These are phyloP conservation scores for Catostomus latipinnis DNA, from an alignment of 2,797 vertebrate species.

Conservation along the genomic window DNA sequence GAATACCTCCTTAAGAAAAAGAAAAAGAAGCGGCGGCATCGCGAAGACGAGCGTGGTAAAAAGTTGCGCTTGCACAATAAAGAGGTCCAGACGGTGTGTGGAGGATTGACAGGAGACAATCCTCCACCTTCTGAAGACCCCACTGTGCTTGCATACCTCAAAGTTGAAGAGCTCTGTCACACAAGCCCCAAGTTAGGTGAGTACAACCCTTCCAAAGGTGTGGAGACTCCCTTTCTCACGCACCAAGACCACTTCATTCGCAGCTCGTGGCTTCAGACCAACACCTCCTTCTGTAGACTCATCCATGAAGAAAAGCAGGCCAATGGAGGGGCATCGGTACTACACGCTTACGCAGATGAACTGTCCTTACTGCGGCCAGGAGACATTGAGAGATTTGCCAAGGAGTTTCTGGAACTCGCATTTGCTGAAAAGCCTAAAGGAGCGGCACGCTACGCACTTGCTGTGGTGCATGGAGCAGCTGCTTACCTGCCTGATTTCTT, in stretches of 20 bases:
- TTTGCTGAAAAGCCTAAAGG: constrained; percentile 90
- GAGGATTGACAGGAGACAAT: constrained; percentile 79
- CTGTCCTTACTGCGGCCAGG: constrained; percentile 88
- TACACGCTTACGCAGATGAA: constrained; percentile 97
- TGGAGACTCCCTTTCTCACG: constrained; percentile 86
- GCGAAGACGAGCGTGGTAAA: constrained; percentile 86
- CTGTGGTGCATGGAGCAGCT: constrained; percentile 94
- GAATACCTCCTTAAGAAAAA: constrained; percentile 91
- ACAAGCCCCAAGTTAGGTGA: constrained; percentile 76
- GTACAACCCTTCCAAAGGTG: constrained; percentile 81
- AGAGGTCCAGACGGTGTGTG: constrained; percentile 89
- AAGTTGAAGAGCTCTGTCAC: constrained; percentile 79
- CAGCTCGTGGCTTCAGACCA: constrained; percentile 89
- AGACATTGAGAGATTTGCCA: constrained; percentile 92
- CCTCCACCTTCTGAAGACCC: constrained; percentile 66
- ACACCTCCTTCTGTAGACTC: constrained; percentile 86
- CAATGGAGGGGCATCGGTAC: constrained; percentile 91
- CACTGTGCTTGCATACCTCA: constrained; percentile 70
- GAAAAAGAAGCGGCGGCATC: constrained; percentile 94
- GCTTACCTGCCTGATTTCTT: constrained; percentile 96
- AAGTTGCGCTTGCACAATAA: constrained; percentile 89
- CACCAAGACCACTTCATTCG: constrained; percentile 95
- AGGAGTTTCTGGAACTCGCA: constrained; percentile 91
- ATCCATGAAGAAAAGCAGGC: constrained; percentile 94
- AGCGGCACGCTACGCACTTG: constrained; percentile 89